phyloP scores from a whole-genome alignment of 1,140 invertebrate species.

The Danaus plexippus region DNA sequence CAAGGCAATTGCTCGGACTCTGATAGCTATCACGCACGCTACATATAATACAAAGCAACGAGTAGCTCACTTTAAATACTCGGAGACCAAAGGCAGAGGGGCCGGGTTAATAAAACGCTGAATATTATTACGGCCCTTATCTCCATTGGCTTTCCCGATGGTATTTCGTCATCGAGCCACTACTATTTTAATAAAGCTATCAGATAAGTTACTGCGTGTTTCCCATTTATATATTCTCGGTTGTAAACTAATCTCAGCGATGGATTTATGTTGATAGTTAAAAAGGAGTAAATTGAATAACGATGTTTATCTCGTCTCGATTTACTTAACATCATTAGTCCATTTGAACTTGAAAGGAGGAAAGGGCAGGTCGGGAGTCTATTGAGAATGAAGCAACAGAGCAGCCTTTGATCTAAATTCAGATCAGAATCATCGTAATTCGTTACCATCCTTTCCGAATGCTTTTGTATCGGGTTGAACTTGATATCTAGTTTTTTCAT shows the following conservation, averaged over 20 bases:
- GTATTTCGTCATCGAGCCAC: not conserved
- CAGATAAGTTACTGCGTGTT: not conserved
- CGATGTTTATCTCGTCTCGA: constrained; percentile 7
- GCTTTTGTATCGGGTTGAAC: constrained; percentile 16
- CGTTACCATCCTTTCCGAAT: constrained; percentile 12
- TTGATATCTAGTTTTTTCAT: constrained; percentile 19
- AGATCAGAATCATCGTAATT: not conserved
- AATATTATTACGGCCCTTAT: constrained; percentile 27
- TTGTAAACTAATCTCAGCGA: constrained; percentile 10
- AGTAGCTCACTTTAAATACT: constrained; percentile 32
- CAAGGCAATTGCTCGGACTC: constrained; percentile 50
- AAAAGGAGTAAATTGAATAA: constrained; percentile 14
- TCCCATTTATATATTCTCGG: constrained; percentile 14
- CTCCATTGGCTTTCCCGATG: constrained; percentile 5
- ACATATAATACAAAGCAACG: constrained; percentile 24
- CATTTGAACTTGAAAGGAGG: constrained; percentile 1
- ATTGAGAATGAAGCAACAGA: too few relatives aligned
- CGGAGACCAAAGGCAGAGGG: constrained; percentile 17
- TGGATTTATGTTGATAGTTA: constrained; percentile 16
- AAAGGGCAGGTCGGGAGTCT: too few relatives aligned
- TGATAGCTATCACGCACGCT: constrained; percentile 50
- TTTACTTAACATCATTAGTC: constrained; percentile 5
- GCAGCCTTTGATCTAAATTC: too few relatives aligned
- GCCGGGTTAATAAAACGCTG: constrained; percentile 29
- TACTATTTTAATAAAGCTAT: too few relatives aligned